phyloP scores from a whole-genome alignment of 2,888 invertebrate species.

The Ceramica pisi region DNA sequence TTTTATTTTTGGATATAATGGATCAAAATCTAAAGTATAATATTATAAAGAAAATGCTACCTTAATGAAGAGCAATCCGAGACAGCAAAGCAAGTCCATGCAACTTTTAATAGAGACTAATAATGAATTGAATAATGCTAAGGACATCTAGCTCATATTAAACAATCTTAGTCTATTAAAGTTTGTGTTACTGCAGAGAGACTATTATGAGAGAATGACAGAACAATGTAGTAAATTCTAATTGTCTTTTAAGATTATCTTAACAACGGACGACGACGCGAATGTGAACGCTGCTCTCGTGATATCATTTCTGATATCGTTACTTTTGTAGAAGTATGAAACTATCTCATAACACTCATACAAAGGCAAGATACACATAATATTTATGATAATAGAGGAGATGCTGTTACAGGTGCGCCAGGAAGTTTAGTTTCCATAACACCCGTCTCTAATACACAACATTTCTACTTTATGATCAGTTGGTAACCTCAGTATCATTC shows the following conservation, averaged over 20 bases:
- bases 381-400: neutral
- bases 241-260: slow-evolving; percentile 57
- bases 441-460: slow-evolving; percentile 1
- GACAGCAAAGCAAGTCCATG: neutral
- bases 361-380: neutral
- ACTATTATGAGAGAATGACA: slow-evolving; percentile 37
- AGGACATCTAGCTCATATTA: neutral
- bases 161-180: neutral
- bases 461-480: neutral
- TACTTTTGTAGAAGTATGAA: slow-evolving; percentile 1
- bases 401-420: neutral
- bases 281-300: slow-evolving; percentile 12
- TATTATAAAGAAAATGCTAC: neutral
- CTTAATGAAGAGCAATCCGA: neutral
- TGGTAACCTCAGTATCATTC: slow-evolving; percentile 1
- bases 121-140: neutral
- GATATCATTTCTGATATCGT: slow-evolving; percentile 4
- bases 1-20: neutral
- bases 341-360: slow-evolving; percentile 5
- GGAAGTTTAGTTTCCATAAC: neutral
- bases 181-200: slow-evolving; percentile 10
- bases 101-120: neutral
- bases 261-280: slow-evolving; percentile 13
- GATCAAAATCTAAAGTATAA: neutral
- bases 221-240: slow-evolving; percentile 47